Percentiles rank a stretch among this genome's conserved stretches.
Conservation (phyloP, 2,888 invertebrate genomes). For the Drosophila multiciliata region DNA sequence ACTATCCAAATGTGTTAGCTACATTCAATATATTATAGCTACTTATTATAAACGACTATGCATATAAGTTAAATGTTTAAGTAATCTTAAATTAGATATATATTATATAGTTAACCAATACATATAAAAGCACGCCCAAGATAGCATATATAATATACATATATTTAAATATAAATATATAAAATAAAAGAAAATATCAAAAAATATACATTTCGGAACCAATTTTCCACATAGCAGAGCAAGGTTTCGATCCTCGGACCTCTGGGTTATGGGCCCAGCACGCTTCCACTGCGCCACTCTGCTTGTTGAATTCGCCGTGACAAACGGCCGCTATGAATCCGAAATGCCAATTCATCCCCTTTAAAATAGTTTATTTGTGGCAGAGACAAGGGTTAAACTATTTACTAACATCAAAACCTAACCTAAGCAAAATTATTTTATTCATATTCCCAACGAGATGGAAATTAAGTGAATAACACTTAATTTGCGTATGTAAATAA, state of each 20-base stretch:
- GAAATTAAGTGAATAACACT: background rate
- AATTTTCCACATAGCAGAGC: slow-evolving; percentile 37
- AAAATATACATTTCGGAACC: background rate
- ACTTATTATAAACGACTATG: background rate
- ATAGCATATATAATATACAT: background rate
- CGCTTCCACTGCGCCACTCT: slow-evolving; percentile 63
- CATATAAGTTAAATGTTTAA: background rate
- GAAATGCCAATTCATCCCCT: background rate
- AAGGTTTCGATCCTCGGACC: slow-evolving; percentile 66
- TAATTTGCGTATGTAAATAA: background rate
- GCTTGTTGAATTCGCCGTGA: slow-evolving; percentile 10
- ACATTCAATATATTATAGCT: background rate
- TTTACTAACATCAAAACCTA: background rate
- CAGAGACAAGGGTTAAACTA: background rate
- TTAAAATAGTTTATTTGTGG: background rate
- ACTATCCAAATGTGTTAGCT: background rate
- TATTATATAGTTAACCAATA: background rate
- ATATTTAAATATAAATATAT: background rate
- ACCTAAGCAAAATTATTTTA: background rate
- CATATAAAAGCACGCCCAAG: background rate
- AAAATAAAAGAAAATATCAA: background rate
- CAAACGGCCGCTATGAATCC: background rate
- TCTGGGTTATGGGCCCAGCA: slow-evolving; percentile 63
- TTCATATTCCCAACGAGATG: background rate
- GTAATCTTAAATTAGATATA: background rate